Percentiles rank a stretch among this genome's conserved stretches.
Conservation (phyloP, 2,888 invertebrate genomes). For the Drosophila formosana region DNA sequence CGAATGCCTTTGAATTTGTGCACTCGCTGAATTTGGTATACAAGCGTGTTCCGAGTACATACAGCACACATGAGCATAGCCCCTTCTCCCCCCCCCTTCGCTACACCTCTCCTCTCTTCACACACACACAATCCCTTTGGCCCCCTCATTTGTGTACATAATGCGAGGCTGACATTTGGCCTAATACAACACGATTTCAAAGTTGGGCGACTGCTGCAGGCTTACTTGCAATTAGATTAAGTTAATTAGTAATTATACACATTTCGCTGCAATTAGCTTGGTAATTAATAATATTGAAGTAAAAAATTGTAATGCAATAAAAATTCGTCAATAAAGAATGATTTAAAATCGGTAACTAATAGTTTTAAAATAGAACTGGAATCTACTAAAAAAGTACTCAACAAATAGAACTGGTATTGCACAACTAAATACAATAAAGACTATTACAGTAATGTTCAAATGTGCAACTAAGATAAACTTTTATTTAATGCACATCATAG, state of each 20-base stretch:
- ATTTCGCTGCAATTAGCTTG: constrained; percentile 22
- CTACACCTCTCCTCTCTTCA: not conserved
- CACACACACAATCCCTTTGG: not conserved
- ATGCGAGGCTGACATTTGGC: constrained; percentile 38
- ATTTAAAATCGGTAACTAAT: no score
- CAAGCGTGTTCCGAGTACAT: constrained; percentile 19
- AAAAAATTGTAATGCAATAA: no score
- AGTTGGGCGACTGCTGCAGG: constrained; percentile 19
- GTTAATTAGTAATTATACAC: constrained; percentile 63
- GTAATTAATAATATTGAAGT: no score
- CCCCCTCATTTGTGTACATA: constrained; percentile 24
- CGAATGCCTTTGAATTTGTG: constrained; percentile 66
- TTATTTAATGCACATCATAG: not conserved
- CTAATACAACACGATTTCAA: constrained; percentile 25
- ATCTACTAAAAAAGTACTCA: no score
- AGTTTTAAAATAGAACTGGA: no score
- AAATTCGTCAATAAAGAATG: no score
- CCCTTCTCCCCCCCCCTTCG: not conserved
- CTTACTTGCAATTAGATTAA: constrained; percentile 59
- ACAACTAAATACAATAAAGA: no score
- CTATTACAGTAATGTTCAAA: no score
- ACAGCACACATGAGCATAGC: constrained; percentile 13
- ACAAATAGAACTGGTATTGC: no score
- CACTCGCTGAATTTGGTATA: constrained; percentile 59
- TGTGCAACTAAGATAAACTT: not conserved